phyloP scores from a whole-genome alignment of 2,888 invertebrate genomes.

The Cantharis flavilabris region DNA sequence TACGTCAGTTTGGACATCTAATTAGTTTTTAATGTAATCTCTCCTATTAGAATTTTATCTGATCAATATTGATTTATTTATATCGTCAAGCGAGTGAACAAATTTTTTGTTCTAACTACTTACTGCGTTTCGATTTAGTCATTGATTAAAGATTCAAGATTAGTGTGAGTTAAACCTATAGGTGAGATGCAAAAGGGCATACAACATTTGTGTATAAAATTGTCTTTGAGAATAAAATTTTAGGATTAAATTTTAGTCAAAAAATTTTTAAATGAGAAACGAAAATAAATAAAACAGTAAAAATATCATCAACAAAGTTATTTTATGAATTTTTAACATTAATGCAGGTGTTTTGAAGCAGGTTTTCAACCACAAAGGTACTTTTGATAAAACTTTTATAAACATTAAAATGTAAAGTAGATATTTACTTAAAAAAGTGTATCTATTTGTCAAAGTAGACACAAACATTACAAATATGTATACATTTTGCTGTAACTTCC shows the following conservation, averaged over 20 bases:
- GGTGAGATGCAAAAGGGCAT: not conserved
- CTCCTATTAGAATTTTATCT: not conserved
- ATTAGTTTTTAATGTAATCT: not conserved
- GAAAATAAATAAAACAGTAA: not conserved
- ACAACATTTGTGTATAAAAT: not conserved
- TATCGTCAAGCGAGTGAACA: not conserved
- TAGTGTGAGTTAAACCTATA: not conserved
- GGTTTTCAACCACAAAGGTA: not conserved
- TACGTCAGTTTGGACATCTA: not conserved
- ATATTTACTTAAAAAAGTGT: not conserved
- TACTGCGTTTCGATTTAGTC: not conserved
- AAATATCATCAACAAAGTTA: not conserved
- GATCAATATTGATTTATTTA: not conserved
- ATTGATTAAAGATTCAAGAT: too few species aligned
- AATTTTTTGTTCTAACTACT: not conserved
- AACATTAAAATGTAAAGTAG: not conserved
- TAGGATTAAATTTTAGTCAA: not conserved
- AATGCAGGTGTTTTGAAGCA: not conserved
- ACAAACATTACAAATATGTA: not conserved
- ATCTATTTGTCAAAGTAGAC: not conserved
- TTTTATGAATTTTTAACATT: not conserved
- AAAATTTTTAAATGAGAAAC: not conserved
- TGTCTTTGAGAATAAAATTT: not conserved
- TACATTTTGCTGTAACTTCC: not conserved
- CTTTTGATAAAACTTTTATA: not conserved